Evolutionary conservation across 2,797 vertebrate genomes (phyloP).

Genomic region (Acomys russatus): DNA sequence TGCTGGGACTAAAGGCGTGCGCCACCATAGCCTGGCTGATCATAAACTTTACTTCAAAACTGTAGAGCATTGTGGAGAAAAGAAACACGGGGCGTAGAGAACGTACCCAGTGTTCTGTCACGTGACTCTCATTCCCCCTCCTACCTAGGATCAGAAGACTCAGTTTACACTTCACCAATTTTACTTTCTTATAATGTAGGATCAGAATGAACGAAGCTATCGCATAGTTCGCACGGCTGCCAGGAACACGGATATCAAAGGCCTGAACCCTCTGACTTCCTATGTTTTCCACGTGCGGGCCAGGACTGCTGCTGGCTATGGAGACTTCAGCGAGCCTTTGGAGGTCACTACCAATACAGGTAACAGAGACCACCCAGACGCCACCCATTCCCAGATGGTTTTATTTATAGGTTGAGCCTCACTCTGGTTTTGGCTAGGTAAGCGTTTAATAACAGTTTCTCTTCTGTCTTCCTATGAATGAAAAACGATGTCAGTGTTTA

Average conservation of each 20-base stretch:
- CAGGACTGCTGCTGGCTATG: constrained; percentile 97
- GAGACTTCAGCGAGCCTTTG: constrained; percentile 97
- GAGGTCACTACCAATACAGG: constrained; percentile 99
- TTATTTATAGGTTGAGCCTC: background rate
- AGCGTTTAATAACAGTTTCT: background rate
- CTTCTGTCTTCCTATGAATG: constrained; percentile 30
- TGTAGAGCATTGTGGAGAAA: background rate
- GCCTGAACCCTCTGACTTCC: constrained; percentile 96
- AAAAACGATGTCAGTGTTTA: constrained; percentile 7
- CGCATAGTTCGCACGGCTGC: constrained; percentile 96
- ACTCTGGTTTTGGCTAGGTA: background rate
- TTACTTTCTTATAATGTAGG: constrained; percentile 87
- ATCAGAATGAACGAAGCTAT: constrained; percentile 98
- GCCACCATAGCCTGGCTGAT: too few species aligned
- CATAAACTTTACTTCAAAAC: background rate
- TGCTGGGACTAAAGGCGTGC: background rate
- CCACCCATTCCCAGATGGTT: background rate
- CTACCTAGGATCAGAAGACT: background rate
- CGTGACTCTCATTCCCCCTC: background rate
- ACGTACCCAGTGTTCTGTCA: background rate
- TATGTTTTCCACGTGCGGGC: constrained; percentile 98
- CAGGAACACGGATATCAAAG: constrained; percentile 96
- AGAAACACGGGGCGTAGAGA: constrained; percentile 2
- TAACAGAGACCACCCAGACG: constrained; percentile 79
- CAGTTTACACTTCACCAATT: background rate